These are phyloP conservation scores for Myiozetetes cayanensis DNA, from an alignment of 2,113 vertebrate species.

Conservation along the genomic window DNA sequence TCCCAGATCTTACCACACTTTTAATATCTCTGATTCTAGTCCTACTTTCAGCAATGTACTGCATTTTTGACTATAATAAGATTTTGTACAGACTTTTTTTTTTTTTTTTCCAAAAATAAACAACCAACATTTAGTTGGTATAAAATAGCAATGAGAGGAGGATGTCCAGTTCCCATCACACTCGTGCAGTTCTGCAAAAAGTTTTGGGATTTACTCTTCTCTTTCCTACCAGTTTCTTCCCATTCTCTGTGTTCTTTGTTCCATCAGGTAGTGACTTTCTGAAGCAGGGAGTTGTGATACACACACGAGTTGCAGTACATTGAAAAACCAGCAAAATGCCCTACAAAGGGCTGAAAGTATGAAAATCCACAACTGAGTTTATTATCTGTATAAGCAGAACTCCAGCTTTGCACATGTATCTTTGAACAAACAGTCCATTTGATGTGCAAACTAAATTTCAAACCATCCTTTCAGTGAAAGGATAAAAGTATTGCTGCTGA, in stretches of 20 bases:
- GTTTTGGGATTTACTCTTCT: neutral
- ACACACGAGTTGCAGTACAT: neutral
- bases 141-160: neutral
- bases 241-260: neutral
- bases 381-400: neutral
- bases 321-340: neutral
- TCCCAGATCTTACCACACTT: neutral
- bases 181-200: neutral
- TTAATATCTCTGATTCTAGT: neutral
- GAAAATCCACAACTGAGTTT: neutral
- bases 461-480: accelerated
- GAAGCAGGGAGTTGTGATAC: neutral
- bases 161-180: neutral
- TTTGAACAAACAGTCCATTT: neutral
- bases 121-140: neutral
- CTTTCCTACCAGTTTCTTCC: neutral
- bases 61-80: neutral
- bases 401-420: accelerated
- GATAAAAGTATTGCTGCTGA: neutral
- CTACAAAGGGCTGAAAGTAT: neutral
- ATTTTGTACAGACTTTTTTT: accelerated
- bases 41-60: neutral
- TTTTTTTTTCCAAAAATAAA: too few species aligned
- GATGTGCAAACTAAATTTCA: neutral
- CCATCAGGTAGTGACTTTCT: neutral